Evolutionary conservation across 1,140 invertebrate genomes (phyloP).

Genomic region (Drosophila kepulauana): DNA sequence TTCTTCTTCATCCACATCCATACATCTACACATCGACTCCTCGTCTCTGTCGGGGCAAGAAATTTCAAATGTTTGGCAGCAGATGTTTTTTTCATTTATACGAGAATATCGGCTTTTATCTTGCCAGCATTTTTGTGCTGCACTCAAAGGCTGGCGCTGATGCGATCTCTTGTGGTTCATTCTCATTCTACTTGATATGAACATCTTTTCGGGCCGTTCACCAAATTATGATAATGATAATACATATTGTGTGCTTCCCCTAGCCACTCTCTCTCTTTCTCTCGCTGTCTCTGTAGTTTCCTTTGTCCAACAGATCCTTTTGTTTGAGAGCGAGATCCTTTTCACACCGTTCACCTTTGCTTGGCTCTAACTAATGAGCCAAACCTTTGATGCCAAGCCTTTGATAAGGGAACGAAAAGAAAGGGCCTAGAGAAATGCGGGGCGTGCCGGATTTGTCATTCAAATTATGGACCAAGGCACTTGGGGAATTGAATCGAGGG

Average conservation of each 20-base stretch:
- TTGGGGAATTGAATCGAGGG: constrained; percentile 12
- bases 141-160: constrained; percentile 47
- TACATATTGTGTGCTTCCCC: constrained; percentile 37
- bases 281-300: constrained; percentile 13
- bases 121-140: constrained; percentile 42
- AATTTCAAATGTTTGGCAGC: constrained; percentile 66
- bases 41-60: constrained; percentile 22
- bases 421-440: constrained; percentile 12
- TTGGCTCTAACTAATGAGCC: constrained; percentile 42
- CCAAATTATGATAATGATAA: constrained; percentile 64
- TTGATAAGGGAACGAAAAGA: constrained; percentile 27
- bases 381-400: constrained; percentile 42
- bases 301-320: constrained; percentile 37
- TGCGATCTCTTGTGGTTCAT: constrained; percentile 43
- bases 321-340: constrained; percentile 36
- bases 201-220: constrained; percentile 35
- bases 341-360: constrained; percentile 42
- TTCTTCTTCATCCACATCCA: constrained; percentile 3
- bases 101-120: constrained; percentile 62
- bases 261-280: constrained; percentile 3
- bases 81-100: constrained; percentile 61
- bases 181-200: constrained; percentile 21
- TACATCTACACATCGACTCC: background rate
- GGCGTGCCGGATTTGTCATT: constrained; percentile 55
- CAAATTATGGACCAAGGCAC: constrained; percentile 26